phyloP scores from a whole-genome alignment of 2,113 vertebrate genomes.

The Melanerpes formicivorus region DNA sequence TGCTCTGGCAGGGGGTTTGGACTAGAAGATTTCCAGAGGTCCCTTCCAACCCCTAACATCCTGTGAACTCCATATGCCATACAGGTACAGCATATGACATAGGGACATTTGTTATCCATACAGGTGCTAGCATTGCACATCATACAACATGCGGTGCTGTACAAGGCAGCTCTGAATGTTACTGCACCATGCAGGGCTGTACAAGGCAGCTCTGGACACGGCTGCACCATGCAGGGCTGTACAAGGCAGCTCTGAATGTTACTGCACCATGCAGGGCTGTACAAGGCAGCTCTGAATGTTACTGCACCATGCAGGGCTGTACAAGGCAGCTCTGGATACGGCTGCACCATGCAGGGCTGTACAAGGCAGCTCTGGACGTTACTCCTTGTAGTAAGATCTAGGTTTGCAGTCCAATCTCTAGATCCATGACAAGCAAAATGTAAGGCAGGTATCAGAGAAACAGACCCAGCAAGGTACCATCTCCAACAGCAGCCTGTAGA shows the following conservation, averaged over 20 bases:
- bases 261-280: too few relatives aligned
- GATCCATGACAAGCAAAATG: not conserved
- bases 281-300: too few relatives aligned
- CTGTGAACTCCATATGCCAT: too few relatives aligned
- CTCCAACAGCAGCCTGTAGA: not conserved
- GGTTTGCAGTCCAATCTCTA: not conserved
- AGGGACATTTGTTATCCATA: too few relatives aligned
- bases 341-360: not conserved
- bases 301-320: too few relatives aligned
- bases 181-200: not conserved
- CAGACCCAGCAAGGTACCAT: not conserved
- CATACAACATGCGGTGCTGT: not conserved
- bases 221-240: too few relatives aligned
- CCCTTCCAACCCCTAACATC: too few relatives aligned
- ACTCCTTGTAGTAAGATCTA: not conserved
- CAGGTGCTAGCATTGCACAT: not conserved
- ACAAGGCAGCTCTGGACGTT: not conserved
- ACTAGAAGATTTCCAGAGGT: too few relatives aligned
- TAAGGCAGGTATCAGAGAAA: not conserved
- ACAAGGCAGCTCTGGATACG: too few relatives aligned
- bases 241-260: not conserved
- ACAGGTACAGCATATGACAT: not conserved
- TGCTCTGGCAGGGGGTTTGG: too few relatives aligned
- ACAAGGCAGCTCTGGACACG: not conserved
- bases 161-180: too few relatives aligned